phyloP scores from a whole-genome alignment of 2,888 invertebrate species.

The Tillus elongatus region DNA sequence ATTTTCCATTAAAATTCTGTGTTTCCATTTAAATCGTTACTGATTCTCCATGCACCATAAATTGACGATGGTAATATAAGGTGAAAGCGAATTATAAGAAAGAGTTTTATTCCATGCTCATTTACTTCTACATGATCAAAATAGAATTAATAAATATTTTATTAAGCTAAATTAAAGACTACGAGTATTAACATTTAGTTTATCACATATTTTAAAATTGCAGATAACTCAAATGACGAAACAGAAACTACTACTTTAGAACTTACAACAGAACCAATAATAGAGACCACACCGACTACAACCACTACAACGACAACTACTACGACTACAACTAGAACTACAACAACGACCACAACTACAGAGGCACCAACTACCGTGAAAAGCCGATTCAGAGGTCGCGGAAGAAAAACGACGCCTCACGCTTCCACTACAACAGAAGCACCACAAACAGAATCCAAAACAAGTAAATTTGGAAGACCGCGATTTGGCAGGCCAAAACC shows the following conservation, averaged over 20 bases:
- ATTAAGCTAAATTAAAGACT: too few species aligned
- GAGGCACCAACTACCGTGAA: slow-evolving; percentile 30
- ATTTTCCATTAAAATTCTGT: too few species aligned
- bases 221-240: too few species aligned
- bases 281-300: slow-evolving; percentile 49
- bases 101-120: too few species aligned
- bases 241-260: slow-evolving; percentile 33
- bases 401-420: slow-evolving; percentile 16
- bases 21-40: too few species aligned
- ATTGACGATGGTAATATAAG: too few species aligned
- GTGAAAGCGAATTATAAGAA: too few species aligned
- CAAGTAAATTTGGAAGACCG: slow-evolving; percentile 40
- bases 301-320: slow-evolving; percentile 48
- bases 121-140: too few species aligned
- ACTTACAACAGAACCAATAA: slow-evolving; percentile 46
- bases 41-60: too few species aligned
- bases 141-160: too few species aligned
- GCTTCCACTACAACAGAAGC: slow-evolving; percentile 30
- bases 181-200: too few species aligned
- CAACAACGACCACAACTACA: slow-evolving; percentile 41
- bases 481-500: slow-evolving; percentile 46
- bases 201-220: too few species aligned
- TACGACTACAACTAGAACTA: slow-evolving; percentile 42
- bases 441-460: slow-evolving; percentile 42
- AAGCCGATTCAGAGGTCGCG: slow-evolving; percentile 27